phyloP scores from a whole-genome alignment of 92 coral and sea anemone genomes.

The Montipora capitata region DNA sequence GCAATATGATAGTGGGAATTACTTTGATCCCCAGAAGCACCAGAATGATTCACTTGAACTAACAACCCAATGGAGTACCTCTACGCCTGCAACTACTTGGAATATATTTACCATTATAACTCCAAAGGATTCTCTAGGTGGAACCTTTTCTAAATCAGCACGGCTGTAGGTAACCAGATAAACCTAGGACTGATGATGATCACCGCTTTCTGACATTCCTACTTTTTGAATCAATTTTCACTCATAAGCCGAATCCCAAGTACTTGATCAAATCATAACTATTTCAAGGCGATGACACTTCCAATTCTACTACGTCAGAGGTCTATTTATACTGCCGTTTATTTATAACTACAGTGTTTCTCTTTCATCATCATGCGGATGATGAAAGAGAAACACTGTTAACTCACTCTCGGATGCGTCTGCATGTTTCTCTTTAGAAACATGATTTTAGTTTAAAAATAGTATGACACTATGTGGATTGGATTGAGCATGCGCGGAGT shows the following conservation, averaged over 20 bases:
- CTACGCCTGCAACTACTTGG: not conserved
- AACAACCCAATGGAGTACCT: not conserved
- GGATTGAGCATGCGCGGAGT: too few species aligned
- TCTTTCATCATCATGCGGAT: not conserved
- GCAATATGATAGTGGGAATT: not conserved
- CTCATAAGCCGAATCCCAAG: too few species aligned
- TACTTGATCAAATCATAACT: too few species aligned
- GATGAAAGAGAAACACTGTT: too few species aligned
- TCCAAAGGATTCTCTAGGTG: not conserved
- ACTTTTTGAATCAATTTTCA: too few species aligned
- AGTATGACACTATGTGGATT: not conserved
- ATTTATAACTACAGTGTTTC: not conserved
- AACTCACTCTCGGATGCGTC: too few species aligned
- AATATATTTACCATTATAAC: not conserved
- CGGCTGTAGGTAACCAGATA: not conserved
- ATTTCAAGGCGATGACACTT: not conserved
- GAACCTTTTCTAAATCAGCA: not conserved
- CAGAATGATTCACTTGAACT: not conserved
- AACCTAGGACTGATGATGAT: too few species aligned
- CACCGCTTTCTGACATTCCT: too few species aligned
- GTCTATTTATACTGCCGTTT: not conserved
- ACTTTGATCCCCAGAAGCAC: not conserved
- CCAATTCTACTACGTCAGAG: not conserved
- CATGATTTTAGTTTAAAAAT: not conserved
- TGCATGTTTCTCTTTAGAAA: not conserved